These are phyloP conservation scores for Campylomormyrus numenius DNA, from an alignment of 2,113 vertebrate species.

Conservation along the genomic window DNA sequence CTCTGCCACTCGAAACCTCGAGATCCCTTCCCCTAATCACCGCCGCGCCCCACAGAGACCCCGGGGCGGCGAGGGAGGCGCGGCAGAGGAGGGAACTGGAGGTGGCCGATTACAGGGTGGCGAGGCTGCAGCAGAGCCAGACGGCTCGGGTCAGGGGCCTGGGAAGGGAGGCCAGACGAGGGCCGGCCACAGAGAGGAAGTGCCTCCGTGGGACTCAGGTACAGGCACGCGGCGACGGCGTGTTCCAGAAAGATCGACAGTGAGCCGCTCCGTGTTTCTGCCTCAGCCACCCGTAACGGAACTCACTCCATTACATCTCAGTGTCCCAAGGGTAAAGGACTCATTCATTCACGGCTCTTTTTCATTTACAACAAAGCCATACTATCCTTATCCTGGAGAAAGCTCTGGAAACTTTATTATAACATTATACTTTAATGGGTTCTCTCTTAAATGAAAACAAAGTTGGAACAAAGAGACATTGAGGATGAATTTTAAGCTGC, in stretches of 20 bases:
- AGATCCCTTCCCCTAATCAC: not conserved
- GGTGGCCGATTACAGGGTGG: not conserved
- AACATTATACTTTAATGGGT: slow-evolving; percentile 39
- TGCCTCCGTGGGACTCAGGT: slow-evolving; percentile 26
- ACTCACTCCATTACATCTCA: slow-evolving; percentile 5
- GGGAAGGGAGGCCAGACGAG: not conserved
- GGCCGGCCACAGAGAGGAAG: slow-evolving; percentile 23
- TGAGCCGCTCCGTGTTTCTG: not conserved
- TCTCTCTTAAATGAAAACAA: slow-evolving; percentile 27
- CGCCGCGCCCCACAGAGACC: slow-evolving; percentile 16
- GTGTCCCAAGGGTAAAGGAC: not conserved
- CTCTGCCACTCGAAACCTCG: not conserved
- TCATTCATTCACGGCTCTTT: not conserved
- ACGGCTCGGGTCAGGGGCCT: slow-evolving; percentile 27
- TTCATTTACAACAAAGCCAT: not conserved
- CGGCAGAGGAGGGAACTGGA: slow-evolving; percentile 7
- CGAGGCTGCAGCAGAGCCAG: not conserved
- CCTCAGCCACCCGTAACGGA: not conserved
- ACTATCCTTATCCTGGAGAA: not conserved
- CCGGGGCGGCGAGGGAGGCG: slow-evolving; percentile 19
- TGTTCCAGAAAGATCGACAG: not conserved
- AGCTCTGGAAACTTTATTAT: slow-evolving; percentile 23
- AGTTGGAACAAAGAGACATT: not conserved
- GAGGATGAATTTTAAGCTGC: not conserved
- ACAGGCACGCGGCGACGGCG: not conserved